phyloP scores from a whole-genome alignment of 2,888 invertebrate genomes.

The Palloptera scutellata region DNA sequence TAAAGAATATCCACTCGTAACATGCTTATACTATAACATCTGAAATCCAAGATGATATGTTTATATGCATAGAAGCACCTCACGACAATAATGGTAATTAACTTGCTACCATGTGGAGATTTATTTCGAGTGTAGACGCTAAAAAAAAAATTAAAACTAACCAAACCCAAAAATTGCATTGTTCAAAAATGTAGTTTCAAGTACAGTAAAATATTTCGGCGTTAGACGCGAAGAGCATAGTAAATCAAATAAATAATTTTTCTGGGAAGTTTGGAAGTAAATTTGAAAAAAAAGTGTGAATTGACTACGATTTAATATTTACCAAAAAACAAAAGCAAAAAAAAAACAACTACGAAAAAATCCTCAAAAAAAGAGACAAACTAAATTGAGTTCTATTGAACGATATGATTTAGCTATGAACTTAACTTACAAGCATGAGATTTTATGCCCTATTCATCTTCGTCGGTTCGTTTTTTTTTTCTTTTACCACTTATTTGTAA shows the following conservation, averaged over 20 bases:
- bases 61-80: no score
- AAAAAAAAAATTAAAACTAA: constrained; percentile 26
- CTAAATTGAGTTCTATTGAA: neutral
- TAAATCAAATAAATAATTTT: constrained; percentile 18
- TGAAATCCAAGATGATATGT: no score
- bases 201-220: neutral
- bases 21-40: no score
- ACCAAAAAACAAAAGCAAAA: constrained; percentile 25
- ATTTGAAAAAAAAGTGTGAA: constrained; percentile 46
- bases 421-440: no score
- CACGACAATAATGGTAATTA: constrained; percentile 45
- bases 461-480: no score
- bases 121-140: constrained; percentile 18
- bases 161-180: constrained; percentile 29
- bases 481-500: no score
- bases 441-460: no score
- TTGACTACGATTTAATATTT: constrained; percentile 50
- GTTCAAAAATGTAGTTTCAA: constrained; percentile 15
- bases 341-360: neutral
- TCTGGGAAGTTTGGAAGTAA: constrained; percentile 20
- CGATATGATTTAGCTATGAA: neutral
- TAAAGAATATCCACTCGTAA: no score
- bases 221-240: constrained; percentile 10
- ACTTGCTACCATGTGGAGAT: constrained; percentile 19
- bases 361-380: neutral